A percentile compares a stretch with the other conserved stretches of the same genome.
Conservation (phyloP, 2,113 vertebrate genomes). For the Myiozetetes cayanensis region DNA sequence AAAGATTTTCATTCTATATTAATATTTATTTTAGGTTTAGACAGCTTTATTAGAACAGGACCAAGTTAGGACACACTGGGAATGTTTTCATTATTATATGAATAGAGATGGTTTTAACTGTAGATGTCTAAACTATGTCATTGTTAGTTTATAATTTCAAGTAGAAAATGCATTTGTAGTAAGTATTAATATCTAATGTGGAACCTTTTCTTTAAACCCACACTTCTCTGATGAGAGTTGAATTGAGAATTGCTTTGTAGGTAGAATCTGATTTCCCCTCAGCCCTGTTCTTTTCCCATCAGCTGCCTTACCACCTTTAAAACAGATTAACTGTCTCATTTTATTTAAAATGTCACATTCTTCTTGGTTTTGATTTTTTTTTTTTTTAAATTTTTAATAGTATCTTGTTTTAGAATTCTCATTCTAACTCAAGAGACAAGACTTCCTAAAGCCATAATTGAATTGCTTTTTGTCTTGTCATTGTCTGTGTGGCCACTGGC, state of each 20-base stretch:
- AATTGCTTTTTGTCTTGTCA: neutral
- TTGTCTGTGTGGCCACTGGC: neutral
- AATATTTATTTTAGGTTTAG: neutral
- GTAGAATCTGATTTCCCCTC: neutral
- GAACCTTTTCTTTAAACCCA: neutral
- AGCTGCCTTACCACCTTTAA: neutral
- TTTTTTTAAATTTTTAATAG: neutral
- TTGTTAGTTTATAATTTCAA: neutral
- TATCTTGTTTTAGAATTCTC: neutral
- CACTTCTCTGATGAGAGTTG: neutral
- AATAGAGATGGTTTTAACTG: neutral
- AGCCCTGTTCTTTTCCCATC: neutral
- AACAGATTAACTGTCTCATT: neutral
- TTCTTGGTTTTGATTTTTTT: neutral
- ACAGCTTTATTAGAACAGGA: neutral
- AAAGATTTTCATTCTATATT: neutral
- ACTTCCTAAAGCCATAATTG: neutral
- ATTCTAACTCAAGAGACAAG: neutral
- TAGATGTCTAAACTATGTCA: neutral
- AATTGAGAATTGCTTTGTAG: neutral
- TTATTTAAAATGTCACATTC: neutral
- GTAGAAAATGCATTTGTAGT: neutral
- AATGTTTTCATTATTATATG: neutral
- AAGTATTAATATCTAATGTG: neutral
- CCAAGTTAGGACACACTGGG: neutral